Base-by-base conservation (phyloP, 2,113 vertebrate genomes). In the Antennarius striatus region DNA sequence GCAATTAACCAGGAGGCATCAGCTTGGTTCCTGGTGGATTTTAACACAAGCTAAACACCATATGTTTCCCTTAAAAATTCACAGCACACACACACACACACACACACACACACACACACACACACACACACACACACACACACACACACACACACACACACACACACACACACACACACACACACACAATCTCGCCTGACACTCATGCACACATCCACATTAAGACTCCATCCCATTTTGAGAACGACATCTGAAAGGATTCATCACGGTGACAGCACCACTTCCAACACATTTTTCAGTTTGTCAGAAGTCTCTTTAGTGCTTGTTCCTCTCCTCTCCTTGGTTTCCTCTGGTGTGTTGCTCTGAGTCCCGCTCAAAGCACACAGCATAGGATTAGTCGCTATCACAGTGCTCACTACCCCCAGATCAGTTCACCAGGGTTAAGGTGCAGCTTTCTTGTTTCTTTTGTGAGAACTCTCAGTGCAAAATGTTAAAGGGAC, bases 381-480 rank as follows among this genome's bases (percentile, higher is more conserved):
- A 71, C 79, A 73, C 78, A 66, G 79, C 48, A 28, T 73, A 63
- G 88, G 86, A 90, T 91, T 90, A 89, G 73, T 76, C 79, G 73
- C 83, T 78, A 90, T 89, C 90, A 83, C 79, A 86, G 73, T 47
- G 13, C 71, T 80, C 72, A 73, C 81, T 79, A 84, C 79, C 72
- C 77, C 62, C 55, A 73, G 77, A 91, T 91, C 85, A 90, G 80
- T 87, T 86, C 79, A 80, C 68, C 60, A 50, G 86, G 90, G 86
- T 90, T 89, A 88, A 87, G 82, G 88, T 86, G 88, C 81, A 83
- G 82, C 85, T 81, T 79, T 80, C 74, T 81, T 15, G 6, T 74
- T 84, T 84, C 74, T 80, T 82, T 83, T 85, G 64, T 74, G 59
- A 76, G 68, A 65, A 86, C 65, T 77, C 71, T 68, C 71, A 74